Conservation (phyloP, 2,888 invertebrate genomes). For the Drosophila neonasuta region DNA sequence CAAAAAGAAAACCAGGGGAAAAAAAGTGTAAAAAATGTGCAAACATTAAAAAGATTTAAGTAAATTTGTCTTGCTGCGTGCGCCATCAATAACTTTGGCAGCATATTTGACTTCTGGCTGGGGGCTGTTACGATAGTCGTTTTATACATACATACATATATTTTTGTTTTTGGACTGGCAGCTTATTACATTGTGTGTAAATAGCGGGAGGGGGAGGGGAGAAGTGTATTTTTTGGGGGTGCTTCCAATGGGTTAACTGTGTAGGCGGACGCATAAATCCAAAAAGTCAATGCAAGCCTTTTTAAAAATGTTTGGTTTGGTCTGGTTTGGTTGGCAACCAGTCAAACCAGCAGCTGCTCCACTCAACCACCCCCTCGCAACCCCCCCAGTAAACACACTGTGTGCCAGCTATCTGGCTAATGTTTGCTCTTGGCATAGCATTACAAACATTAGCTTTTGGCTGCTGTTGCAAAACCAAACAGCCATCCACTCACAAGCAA, state of each 20-base stretch:
- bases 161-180: slow-evolving; percentile 1
- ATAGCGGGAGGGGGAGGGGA: neutral
- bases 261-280: slow-evolving; percentile 51
- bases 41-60: slow-evolving; percentile 78
- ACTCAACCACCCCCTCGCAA: neutral
- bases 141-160: slow-evolving; percentile 1
- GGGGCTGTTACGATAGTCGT: slow-evolving; percentile 20
- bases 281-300: slow-evolving; percentile 61
- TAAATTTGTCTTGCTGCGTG: slow-evolving; percentile 77
- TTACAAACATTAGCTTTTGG: slow-evolving; percentile 65
- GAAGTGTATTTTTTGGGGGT: slow-evolving; percentile 9
- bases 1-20: slow-evolving; percentile 13
- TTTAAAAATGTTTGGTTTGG: slow-evolving; percentile 45
- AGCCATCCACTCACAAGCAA: slow-evolving; percentile 53
- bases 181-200: slow-evolving; percentile 38
- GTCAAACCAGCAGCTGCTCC: slow-evolving; percentile 33
- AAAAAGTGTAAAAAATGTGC: slow-evolving; percentile 66
- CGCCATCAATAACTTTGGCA: slow-evolving; percentile 73
- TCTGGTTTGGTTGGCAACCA: slow-evolving; percentile 29
- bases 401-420: slow-evolving; percentile 66
- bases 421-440: slow-evolving; percentile 69
- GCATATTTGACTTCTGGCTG: slow-evolving; percentile 68
- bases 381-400: slow-evolving; percentile 16
- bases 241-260: slow-evolving; percentile 12
- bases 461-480: slow-evolving; percentile 30